phyloP scores from a whole-genome alignment of 2,113 vertebrate species.

The Callocephalon fimbriatum region DNA sequence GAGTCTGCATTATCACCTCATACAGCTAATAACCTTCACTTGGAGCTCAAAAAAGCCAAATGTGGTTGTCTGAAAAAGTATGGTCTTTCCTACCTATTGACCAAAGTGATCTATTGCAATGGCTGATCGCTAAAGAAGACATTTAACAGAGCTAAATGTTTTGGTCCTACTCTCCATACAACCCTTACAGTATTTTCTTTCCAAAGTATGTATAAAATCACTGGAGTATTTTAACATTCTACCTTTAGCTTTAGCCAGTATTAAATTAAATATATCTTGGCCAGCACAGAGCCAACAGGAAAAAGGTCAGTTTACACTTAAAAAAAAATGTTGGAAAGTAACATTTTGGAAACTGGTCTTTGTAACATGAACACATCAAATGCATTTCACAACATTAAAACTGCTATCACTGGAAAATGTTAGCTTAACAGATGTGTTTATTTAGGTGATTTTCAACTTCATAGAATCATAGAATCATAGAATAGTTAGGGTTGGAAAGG shows the following conservation, averaged over 20 bases:
- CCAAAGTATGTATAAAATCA: not conserved
- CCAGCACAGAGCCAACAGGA: conserved; percentile 27
- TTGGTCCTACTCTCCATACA: not conserved
- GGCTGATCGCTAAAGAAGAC: not conserved
- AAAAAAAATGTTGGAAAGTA: conserved; percentile 21
- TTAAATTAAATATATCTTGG: conserved; percentile 43
- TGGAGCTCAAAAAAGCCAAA: not conserved
- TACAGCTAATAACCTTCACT: not conserved
- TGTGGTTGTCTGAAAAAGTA: not conserved
- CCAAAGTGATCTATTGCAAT: not conserved
- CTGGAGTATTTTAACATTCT: conserved; percentile 44
- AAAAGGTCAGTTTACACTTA: conserved; percentile 44
- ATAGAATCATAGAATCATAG: too few relatives aligned
- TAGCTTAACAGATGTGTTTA: conserved; percentile 57
- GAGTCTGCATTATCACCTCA: not conserved
- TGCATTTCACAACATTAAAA: conserved; percentile 50
- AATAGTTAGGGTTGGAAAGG: too few relatives aligned
- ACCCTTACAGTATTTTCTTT: not conserved
- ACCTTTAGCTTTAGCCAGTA: conserved; percentile 10
- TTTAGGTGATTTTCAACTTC: conserved; percentile 50
- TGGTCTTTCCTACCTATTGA: not conserved
- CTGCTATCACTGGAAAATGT: conserved; percentile 55
- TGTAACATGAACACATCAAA: conserved; percentile 59
- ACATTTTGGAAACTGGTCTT: conserved; percentile 45
- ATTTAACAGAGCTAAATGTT: not conserved